Conservation (phyloP, 2,888 invertebrate species). For the Trichogramma evanescens region DNA sequence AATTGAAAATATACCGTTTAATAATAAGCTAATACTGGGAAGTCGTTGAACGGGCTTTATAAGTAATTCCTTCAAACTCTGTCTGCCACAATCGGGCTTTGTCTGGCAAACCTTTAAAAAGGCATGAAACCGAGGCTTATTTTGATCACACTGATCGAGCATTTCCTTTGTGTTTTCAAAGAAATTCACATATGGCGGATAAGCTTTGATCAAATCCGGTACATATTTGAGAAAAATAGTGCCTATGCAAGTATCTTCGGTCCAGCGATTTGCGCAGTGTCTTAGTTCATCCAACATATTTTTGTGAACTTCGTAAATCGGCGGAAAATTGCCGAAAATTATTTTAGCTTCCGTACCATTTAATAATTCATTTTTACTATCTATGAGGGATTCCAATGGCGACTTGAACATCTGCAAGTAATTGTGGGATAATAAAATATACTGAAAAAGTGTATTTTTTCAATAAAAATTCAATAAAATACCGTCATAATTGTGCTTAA, state of each 20-base stretch:
- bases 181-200: slow-evolving; percentile 97
- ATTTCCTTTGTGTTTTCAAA: slow-evolving; percentile 95
- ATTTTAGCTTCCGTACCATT: slow-evolving; percentile 88
- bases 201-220: slow-evolving; percentile 83
- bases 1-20: slow-evolving; percentile 65
- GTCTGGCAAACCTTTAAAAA: slow-evolving; percentile 93
- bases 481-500: slow-evolving; percentile 88
- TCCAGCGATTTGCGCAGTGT: slow-evolving; percentile 67
- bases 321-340: slow-evolving; percentile 91
- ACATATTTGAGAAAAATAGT: slow-evolving; percentile 82
- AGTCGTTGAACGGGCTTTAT: slow-evolving; percentile 96
- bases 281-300: slow-evolving; percentile 58
- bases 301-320: slow-evolving; percentile 89
- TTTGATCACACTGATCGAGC: slow-evolving; percentile 81
- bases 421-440: background rate
- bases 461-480: slow-evolving; percentile 35
- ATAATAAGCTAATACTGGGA: slow-evolving; percentile 88
- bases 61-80: slow-evolving; percentile 90
- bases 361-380: slow-evolving; percentile 61
- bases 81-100: slow-evolving; percentile 91
- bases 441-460: background rate
- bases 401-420: slow-evolving; percentile 79
- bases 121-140: slow-evolving; percentile 94
- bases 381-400: slow-evolving; percentile 78
- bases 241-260: slow-evolving; percentile 81